These are phyloP conservation scores for Eurosta solidaginis DNA, from an alignment of 1,140 invertebrate genomes.

Conservation along the genomic window DNA sequence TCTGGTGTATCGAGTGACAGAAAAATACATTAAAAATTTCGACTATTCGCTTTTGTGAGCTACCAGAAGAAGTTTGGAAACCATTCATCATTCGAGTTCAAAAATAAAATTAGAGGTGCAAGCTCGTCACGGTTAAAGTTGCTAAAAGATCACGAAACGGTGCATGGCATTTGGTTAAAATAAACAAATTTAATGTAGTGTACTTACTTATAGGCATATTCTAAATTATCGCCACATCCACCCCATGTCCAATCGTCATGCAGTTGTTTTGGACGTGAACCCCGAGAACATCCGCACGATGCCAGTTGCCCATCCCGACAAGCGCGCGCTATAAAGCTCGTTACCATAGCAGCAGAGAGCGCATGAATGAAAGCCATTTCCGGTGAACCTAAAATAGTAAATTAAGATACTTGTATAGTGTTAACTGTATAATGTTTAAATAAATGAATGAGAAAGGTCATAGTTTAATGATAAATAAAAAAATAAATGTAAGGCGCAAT, in stretches of 20 bases:
- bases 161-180: too few species aligned
- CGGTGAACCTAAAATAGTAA: slow-evolving; percentile 71
- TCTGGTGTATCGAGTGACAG: too few species aligned
- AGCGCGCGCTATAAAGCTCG: slow-evolving; percentile 81
- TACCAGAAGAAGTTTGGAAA: too few species aligned
- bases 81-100: too few species aligned
- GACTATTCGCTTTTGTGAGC: too few species aligned
- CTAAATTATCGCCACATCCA: slow-evolving; percentile 94
- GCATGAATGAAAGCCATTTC: slow-evolving; percentile 92
- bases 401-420: not conserved
- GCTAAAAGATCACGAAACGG: too few species aligned
- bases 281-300: slow-evolving; percentile 86
- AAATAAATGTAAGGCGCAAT: too few species aligned
- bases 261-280: slow-evolving; percentile 76
- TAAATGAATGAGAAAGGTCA: not conserved
- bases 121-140: too few species aligned
- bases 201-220: slow-evolving; percentile 91
- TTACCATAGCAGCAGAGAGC: slow-evolving; percentile 85
- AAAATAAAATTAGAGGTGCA: not conserved
- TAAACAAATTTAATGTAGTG: not conserved
- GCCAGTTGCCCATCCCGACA: slow-evolving; percentile 87
- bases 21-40: too few species aligned
- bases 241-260: slow-evolving; percentile 94
- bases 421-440: not conserved
- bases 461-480: too few species aligned